Base-by-base conservation (phyloP, 1,140 invertebrate species). In the Andrena cerasifolii region DNA sequence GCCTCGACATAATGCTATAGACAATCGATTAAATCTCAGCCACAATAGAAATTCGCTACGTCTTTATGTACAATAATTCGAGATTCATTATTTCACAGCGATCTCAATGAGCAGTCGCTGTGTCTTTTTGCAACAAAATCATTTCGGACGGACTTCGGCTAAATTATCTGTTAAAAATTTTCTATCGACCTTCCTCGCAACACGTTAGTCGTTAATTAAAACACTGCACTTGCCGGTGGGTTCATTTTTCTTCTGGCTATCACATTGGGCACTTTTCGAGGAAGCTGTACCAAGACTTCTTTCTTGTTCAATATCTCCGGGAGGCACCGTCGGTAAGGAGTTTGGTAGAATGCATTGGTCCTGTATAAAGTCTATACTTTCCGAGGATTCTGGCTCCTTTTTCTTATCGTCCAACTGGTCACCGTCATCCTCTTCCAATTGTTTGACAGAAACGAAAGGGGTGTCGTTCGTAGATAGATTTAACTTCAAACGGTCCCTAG, bases 401-500 rank as follows among this genome's bases (percentile, higher is more conserved):
- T 78, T 53, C 63, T 71, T 65, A 54, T 74, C 36, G 16, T 76
- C 36, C 53, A 61, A 70, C 58, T 78, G 73, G 54, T 89, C 78
- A 21, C 24, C 12, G 16, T 84, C 71, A 36, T 84, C 78, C 12
- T 84, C 78, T 24, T 80, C 62, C 6, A 43, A 18, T 70, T 81
- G 79, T 71, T 63, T 84, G 1, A 58, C 24, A 67, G 79, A 40
- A 68, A 84, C 67, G 16, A 78, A 85, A 3, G 79, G 24, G 16
- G 72, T 28, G 26, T 75, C 79, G 43, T 84, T 85, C 28, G 71
- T 86, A 5, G 94, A 93, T 51, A 96, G 90, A 90, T 96, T 95
- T 6, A 96, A 92, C 86, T 96, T 96, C 18, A 97, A 92, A 79
- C 94, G 94, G 87, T 96, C 95, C 76, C 95, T 91, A 1, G 96